Evolutionary conservation across 2,797 vertebrate species (phyloP).

Genomic region (Gallinago nigripennis): DNA sequence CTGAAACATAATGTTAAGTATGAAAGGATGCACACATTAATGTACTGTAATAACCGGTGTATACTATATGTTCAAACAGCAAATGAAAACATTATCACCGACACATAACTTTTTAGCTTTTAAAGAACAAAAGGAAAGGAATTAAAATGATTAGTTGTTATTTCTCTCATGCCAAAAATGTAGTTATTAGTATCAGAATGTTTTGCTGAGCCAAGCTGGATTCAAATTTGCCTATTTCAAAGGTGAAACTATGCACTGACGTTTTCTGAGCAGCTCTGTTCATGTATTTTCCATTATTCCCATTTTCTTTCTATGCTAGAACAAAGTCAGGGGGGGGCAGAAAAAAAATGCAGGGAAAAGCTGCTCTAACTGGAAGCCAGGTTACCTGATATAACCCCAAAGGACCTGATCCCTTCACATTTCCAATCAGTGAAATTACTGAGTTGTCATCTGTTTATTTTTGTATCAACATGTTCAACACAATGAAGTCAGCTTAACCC

Average conservation of each 20-base stretch:
- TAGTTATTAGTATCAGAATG: neutral
- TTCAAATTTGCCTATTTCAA: neutral
- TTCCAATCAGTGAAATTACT: constrained; percentile 37
- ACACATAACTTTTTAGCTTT: neutral
- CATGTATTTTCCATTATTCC: neutral
- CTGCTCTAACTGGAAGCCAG: neutral
- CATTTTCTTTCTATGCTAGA: neutral
- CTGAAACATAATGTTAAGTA: neutral
- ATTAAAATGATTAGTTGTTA: neutral
- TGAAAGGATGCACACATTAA: neutral
- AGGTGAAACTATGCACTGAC: neutral
- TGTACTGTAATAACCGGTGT: neutral
- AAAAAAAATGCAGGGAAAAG: neutral
- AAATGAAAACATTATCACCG: neutral
- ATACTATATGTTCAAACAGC: neutral
- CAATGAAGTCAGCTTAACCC: neutral
- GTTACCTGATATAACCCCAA: constrained; percentile 53
- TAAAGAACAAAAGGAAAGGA: constrained; percentile 16
- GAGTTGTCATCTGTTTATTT: constrained; percentile 43
- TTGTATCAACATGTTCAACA: neutral
- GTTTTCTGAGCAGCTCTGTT: neutral
- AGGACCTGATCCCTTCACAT: constrained; percentile 20
- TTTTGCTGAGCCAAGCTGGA: constrained; percentile 1
- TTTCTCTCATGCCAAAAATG: neutral
- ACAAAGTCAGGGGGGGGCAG: neutral